A percentile compares a stretch with the other conserved stretches of the same genome.
Conservation (phyloP, 2,888 invertebrate species). For the Belgica antarctica region DNA sequence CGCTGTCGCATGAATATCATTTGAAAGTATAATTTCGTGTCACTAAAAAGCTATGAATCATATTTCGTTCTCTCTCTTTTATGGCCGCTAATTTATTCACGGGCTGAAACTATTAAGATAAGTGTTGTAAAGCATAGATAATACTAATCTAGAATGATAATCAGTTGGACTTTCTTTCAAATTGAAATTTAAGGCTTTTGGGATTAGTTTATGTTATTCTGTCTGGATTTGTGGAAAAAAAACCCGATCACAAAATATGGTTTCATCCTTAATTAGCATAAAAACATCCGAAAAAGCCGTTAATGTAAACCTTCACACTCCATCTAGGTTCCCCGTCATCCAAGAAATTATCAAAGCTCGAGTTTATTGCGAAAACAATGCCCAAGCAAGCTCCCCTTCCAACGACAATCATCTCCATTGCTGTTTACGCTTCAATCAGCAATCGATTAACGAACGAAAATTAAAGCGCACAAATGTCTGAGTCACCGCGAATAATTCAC, state of each 20-base stretch:
- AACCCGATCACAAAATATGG: too few species aligned
- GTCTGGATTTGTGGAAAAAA: not conserved
- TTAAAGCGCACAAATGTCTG: constrained; percentile 34
- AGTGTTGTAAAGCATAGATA: constrained; percentile 6
- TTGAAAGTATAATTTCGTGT: constrained; percentile 43
- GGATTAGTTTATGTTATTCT: too few species aligned
- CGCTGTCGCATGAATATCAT: constrained; percentile 32
- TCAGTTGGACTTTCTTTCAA: not conserved
- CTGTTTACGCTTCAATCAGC: constrained; percentile 9
- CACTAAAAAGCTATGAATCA: constrained; percentile 41
- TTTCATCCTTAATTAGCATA: too few species aligned
- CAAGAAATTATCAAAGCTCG: too few species aligned
- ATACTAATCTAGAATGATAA: not conserved
- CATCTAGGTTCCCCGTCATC: too few species aligned
- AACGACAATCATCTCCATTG: constrained; percentile 24
- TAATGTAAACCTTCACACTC: too few species aligned
- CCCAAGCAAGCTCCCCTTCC: not conserved
- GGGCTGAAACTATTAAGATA: constrained; percentile 8
- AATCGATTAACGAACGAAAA: constrained; percentile 36
- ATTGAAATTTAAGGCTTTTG: too few species aligned
- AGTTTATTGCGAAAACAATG: too few species aligned
- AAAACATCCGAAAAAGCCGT: too few species aligned
- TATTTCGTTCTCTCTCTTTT: constrained; percentile 4
- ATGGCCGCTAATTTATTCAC: constrained; percentile 34
- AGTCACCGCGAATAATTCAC: not conserved